Evolutionary conservation across 2,113 vertebrate genomes (phyloP).

Genomic region (Eptesicus fuscus): DNA sequence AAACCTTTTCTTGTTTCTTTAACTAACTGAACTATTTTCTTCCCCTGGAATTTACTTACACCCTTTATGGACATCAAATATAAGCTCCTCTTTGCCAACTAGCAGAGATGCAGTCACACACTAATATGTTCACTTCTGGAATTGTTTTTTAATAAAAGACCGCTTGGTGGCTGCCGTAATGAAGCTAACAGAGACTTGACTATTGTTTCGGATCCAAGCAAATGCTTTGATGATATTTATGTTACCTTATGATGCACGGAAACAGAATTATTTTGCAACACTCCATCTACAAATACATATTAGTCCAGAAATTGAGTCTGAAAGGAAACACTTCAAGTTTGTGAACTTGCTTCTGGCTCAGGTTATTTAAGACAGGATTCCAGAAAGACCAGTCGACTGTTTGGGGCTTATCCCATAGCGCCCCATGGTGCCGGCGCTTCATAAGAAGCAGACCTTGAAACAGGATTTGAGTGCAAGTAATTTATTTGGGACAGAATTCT

Average conservation of each 20-base stretch:
- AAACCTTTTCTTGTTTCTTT: neutral
- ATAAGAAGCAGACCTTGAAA: neutral
- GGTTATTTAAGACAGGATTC: neutral
- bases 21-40: neutral
- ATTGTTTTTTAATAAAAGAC: neutral
- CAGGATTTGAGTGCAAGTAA: neutral
- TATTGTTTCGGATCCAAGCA: neutral
- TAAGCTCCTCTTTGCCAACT: neutral
- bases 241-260: neutral
- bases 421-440: neutral
- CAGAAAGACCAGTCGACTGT: neutral
- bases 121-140: constrained; percentile 10
- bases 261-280: neutral
- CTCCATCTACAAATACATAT: neutral
- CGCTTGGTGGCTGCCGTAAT: neutral
- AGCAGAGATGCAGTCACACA: neutral
- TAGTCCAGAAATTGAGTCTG: neutral
- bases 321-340: neutral
- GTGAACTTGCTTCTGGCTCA: neutral
- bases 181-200: neutral
- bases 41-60: neutral
- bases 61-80: constrained; percentile 19
- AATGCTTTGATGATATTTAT: neutral
- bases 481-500: neutral
- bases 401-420: neutral